Base-by-base conservation (phyloP, 2,888 invertebrate species). In the Agrypnus murinus region DNA sequence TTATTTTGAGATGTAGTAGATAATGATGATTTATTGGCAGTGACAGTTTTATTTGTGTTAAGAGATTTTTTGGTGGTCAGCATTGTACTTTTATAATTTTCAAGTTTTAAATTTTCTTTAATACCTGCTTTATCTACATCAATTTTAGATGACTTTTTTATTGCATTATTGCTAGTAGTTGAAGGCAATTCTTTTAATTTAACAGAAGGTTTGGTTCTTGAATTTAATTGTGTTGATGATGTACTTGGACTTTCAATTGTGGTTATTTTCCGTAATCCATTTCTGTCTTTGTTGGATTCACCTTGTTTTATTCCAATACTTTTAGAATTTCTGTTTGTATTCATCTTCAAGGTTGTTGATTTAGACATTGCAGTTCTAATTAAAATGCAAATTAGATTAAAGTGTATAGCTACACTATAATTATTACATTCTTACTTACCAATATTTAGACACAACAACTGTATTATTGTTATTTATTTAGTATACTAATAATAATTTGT, bases 201-300 rank as follows among this genome's bases (percentile, higher is more conserved):
- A 17, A 55, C 36, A 36, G 55, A 15, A 36, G 38, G 19, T 9
- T 17, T 55, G 1, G 36, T 36, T 19, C 36, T 55, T 6, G 15
- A 36, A 46, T 19, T 46, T 46, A n/a, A 4, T 48, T 46, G 46
- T 19, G 36, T 40, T 25, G 53, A 5, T 25, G 48, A 15, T 32
- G 3, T 31, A 34, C 17, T 65, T 17, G 9, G 34, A 17, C 14
- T 57, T 32, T 46, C 55, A 10, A 19, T 19, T 4, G 34, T 6
- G 15, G 7, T 65, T 32, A 19, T 12, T 55, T 65, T 65, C n/a
- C 32, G 31, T 7, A 32, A 9, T 4, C 15, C 12, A 53, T 40
- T 67, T 60, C 60, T 67, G 1, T 67, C 66, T 60, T 25, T 59
- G 40, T 38, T 67, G 8, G 31, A 34, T 43, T 68, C 68, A 32